These are phyloP conservation scores for Melanotaenia duboulayi DNA, from an alignment of 2,113 vertebrate species.

Conservation along the genomic window DNA sequence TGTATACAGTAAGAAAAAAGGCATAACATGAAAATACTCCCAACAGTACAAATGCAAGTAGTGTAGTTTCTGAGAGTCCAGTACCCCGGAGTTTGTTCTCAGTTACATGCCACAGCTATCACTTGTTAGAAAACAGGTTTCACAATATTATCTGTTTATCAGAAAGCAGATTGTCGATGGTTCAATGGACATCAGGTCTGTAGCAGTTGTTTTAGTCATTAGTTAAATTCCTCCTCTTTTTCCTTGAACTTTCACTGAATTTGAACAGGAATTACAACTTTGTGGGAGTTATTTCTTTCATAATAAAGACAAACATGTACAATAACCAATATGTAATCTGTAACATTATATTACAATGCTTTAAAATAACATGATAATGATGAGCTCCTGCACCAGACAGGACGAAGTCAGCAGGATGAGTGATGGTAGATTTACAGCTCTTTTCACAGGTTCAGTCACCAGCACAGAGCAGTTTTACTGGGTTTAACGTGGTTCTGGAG, in stretches of 20 bases:
- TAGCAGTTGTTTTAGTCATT: background rate
- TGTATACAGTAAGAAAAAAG: no score
- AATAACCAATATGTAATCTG: constrained; percentile 36
- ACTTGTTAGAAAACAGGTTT: background rate
- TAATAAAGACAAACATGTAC: constrained; percentile 35
- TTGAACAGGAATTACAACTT: background rate
- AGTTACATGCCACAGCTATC: no score
- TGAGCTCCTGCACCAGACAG: constrained; percentile 25
- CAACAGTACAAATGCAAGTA: no score
- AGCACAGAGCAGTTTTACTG: no score
- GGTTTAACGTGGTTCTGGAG: no score
- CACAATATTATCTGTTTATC: constrained; percentile 42
- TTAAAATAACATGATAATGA: constrained; percentile 11
- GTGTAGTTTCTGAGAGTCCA: no score
- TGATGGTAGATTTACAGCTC: constrained; percentile 7
- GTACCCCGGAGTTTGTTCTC: no score
- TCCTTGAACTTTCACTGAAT: background rate
- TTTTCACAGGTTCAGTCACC: no score
- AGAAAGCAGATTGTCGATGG: constrained; percentile 50
- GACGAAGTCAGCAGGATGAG: background rate
- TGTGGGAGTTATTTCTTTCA: no score
- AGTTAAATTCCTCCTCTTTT: background rate
- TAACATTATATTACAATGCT: constrained; percentile 29
- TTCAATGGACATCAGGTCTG: constrained; percentile 5
- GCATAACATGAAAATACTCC: no score